Evolutionary conservation across 2,888 invertebrate species (phyloP).

Genomic region (Actias luna): DNA sequence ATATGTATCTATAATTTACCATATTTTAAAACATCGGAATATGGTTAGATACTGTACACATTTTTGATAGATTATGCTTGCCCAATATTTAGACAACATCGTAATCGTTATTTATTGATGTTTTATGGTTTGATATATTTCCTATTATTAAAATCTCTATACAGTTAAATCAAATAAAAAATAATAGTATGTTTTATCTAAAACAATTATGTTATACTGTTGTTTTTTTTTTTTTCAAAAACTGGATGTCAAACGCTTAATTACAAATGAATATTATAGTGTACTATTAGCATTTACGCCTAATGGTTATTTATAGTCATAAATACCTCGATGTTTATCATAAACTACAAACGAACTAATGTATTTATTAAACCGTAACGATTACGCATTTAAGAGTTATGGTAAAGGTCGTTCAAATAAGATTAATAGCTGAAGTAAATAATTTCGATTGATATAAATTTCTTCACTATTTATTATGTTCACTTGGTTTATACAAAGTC

Average conservation of each 20-base stretch:
- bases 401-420: constrained; percentile 33
- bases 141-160: neutral
- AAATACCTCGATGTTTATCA: neutral
- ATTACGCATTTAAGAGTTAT: constrained; percentile 31
- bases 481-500: constrained; percentile 34
- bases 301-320: neutral
- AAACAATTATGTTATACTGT: neutral
- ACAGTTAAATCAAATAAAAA: too few species aligned
- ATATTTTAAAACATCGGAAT: too few species aligned
- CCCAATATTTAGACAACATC: too few species aligned
- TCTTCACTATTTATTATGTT: constrained; percentile 35
- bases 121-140: neutral
- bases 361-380: neutral
- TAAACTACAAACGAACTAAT: neutral
- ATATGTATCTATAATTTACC: too few species aligned
- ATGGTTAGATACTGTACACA: too few species aligned
- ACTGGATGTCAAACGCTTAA: neutral
- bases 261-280: neutral
- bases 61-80: too few species aligned
- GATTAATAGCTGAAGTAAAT: constrained; percentile 47
- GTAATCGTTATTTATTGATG: too few species aligned
- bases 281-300: neutral
- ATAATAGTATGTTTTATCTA: too few species aligned
- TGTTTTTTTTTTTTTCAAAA: neutral
- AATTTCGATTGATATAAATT: constrained; percentile 35